Conservation (phyloP, 2,113 vertebrate species). For the Calypte anna region DNA sequence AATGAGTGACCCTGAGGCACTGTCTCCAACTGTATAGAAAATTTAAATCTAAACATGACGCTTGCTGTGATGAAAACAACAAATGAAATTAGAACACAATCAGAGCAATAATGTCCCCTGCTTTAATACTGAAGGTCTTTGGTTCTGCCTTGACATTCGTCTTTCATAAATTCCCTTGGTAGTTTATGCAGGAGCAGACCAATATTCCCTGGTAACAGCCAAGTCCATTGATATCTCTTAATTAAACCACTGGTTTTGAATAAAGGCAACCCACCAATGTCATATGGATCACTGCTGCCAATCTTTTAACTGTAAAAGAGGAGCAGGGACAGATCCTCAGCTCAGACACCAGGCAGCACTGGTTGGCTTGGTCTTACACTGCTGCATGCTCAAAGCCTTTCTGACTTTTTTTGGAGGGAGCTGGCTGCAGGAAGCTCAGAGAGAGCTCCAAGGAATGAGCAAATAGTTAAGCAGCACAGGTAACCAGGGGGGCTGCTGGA, state of each 20-base stretch:
- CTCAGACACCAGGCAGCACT: background rate
- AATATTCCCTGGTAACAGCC: constrained; percentile 7
- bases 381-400: background rate
- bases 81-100: background rate
- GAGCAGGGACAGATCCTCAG: background rate
- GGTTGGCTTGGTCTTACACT: background rate
- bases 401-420: background rate
- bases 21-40: background rate
- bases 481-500: background rate
- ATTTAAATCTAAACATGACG: background rate
- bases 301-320: background rate
- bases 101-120: constrained; percentile 5
- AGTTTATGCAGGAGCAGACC: background rate
- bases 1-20: background rate
- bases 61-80: background rate
- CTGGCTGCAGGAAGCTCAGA: background rate
- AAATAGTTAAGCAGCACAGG: accelerated
- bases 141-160: constrained; percentile 5
- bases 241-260: constrained; percentile 30
- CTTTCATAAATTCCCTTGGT: background rate
- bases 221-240: constrained; percentile 14
- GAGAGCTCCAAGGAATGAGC: background rate
- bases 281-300: background rate
- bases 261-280: background rate
- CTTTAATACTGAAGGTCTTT: background rate